phyloP scores from a whole-genome alignment of 1,140 invertebrate genomes.

The Palaemon carinicauda region DNA sequence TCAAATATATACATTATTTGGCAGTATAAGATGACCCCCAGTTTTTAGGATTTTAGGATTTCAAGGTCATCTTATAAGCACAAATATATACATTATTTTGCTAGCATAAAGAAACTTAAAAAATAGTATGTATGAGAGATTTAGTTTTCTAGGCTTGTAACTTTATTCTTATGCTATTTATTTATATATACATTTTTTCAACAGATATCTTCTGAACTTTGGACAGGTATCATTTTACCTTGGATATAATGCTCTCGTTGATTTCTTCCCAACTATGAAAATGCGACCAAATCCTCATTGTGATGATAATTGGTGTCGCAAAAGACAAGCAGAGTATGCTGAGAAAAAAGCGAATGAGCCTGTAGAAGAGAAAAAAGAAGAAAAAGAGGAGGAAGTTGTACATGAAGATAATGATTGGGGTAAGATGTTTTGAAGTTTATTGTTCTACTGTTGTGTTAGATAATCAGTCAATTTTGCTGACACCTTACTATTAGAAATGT shows the following conservation, averaged over 20 bases:
- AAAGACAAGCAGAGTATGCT: conserved; percentile 77
- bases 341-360: conserved; percentile 62
- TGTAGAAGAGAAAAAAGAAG: conserved; percentile 60
- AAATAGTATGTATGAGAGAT: too few species aligned
- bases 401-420: conserved; percentile 96
- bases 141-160: too few species aligned
- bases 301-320: conserved; percentile 82
- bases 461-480: too few species aligned
- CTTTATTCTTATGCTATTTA: neutral
- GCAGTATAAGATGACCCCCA: too few species aligned
- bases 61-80: too few species aligned
- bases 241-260: conserved; percentile 95
- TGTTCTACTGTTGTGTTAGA: neutral
- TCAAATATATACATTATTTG: too few species aligned
- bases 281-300: conserved; percentile 93
- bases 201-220: conserved; percentile 87
- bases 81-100: too few species aligned
- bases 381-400: conserved; percentile 70
- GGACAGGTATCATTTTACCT: conserved; percentile 90
- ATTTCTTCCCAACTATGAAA: conserved; percentile 95
- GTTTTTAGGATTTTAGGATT: too few species aligned
- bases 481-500: too few species aligned
- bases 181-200: conserved; percentile 46
- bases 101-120: too few species aligned
- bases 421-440: conserved; percentile 63